These are phyloP conservation scores for Myotis daubentonii DNA, from an alignment of 2,797 vertebrate species.

Conservation along the genomic window DNA sequence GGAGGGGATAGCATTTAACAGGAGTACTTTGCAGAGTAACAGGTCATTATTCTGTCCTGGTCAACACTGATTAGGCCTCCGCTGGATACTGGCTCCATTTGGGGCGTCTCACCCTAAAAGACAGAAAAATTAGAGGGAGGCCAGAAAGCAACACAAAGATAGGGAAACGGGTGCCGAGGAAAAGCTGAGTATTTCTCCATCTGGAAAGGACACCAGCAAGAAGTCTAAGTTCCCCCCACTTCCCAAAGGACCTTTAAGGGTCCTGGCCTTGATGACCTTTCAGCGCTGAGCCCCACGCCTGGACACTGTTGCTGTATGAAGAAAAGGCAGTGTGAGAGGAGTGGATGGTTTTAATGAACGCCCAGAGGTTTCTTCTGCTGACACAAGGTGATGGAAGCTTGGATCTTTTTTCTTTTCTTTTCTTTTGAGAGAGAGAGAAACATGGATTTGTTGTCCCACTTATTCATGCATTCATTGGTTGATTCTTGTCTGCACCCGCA, in stretches of 20 bases:
- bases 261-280: neutral
- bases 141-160: constrained; percentile 36
- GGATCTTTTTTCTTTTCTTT: neutral
- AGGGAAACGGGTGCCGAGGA: neutral
- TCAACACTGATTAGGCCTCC: neutral
- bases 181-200: neutral
- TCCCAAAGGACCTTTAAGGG: accelerated
- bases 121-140: neutral
- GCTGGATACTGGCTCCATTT: neutral
- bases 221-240: neutral
- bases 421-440: too few relatives aligned
- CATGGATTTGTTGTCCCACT: neutral
- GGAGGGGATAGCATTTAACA: neutral
- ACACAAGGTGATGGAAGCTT: neutral
- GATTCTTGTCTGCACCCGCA: neutral
- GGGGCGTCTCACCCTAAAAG: constrained; percentile 13
- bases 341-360: neutral
- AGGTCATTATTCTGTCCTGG: constrained; percentile 14
- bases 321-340: neutral
- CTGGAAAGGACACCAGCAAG: neutral
- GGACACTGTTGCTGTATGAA: neutral
- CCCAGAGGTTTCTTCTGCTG: neutral
- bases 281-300: neutral
- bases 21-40: neutral
- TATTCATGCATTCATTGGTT: neutral